A percentile compares a stretch with the other conserved stretches of the same genome.
Evolutionary conservation across 2,888 invertebrate genomes (phyloP).

Genomic region (Stenodema calcarata): DNA sequence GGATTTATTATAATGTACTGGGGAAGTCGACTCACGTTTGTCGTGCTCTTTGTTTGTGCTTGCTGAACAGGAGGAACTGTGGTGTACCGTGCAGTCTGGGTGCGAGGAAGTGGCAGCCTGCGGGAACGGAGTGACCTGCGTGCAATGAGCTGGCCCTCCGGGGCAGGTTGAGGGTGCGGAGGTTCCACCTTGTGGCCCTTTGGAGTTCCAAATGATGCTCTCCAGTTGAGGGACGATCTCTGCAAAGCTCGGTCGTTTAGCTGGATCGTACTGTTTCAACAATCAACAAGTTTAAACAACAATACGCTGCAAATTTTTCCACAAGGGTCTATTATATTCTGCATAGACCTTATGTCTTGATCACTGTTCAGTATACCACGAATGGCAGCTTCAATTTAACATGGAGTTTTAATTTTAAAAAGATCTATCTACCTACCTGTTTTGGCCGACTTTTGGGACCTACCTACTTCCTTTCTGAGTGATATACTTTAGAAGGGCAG

Average conservation of each 20-base stretch:
- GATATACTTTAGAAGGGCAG: too few species aligned
- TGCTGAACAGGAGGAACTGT: conserved; percentile 26
- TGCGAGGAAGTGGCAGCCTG: not conserved
- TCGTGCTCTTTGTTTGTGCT: conserved; percentile 1
- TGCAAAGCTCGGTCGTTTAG: conserved; percentile 84
- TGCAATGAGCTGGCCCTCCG: not conserved
- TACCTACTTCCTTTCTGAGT: too few species aligned
- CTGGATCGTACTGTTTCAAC: conserved; percentile 78
- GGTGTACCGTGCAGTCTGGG: conserved; percentile 1
- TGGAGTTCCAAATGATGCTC: conserved; percentile 53
- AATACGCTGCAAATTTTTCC: too few species aligned
- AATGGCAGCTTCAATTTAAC: too few species aligned
- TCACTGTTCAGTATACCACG: too few species aligned
- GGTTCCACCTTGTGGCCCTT: conserved; percentile 33
- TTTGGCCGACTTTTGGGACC: too few species aligned
- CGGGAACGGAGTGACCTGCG: not conserved
- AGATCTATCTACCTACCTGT: too few species aligned
- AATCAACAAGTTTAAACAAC: conserved; percentile 64
- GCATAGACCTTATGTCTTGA: too few species aligned
- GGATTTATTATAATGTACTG: not conserved
- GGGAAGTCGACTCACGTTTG: conserved; percentile 26
- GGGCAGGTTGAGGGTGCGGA: not conserved
- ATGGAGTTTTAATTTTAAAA: too few species aligned
- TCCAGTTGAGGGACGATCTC: conserved; percentile 74
- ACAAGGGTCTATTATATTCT: too few species aligned